Base-by-base conservation (phyloP, 92 coral and sea anemone genomes). In the Hydrozoanthus gracilis region DNA sequence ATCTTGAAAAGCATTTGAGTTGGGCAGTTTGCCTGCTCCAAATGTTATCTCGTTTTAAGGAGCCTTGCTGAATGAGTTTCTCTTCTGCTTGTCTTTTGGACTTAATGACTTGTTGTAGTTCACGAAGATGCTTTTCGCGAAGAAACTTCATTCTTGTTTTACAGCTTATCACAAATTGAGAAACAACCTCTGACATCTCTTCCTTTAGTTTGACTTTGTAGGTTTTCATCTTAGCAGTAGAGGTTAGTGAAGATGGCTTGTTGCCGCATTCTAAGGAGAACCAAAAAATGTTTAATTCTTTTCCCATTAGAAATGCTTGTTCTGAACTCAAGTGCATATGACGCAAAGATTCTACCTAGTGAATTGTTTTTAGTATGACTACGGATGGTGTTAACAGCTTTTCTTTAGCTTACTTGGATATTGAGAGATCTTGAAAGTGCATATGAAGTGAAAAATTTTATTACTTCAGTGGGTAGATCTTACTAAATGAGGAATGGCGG, bases 151-250 rank as follows among this genome's bases (percentile, higher is more conserved):
- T 91, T 27, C 78, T 83, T 13, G 61, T 68, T 51, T 86, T 84
- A 77, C 95, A 94, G 83, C 87, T 94, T 6, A 76, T 88, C 71
- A 72, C 77, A 73, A 94, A 94, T 4, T 73, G 82, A 27, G 82
- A 58, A 6, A 94, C 98, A 10, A 94, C 65, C 67, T 66, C 70
- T 4, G 98, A 94, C 98, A 94, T 91, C 15, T 86, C 95, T 8
- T 78, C 73, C 13, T 82, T 92, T 15, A 94, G 60, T 20, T 86
- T 86, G n/a, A 58, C 89, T 56, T 84, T 91, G 72, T 79, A 58
- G 13, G 65, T 64, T 52, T 51, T 67, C 47, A 88, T 51, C 68
- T 86, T 86, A 5, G 89, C 67, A 5, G 79, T 8, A 47, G 87
- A 51, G 46, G 92, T 84, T 66, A 79, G 87, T 12, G 45, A 14